Percentiles rank a stretch among this genome's conserved stretches.
phyloP scores from a whole-genome alignment of 2,888 invertebrate genomes.

The Isotomurus palustris region DNA sequence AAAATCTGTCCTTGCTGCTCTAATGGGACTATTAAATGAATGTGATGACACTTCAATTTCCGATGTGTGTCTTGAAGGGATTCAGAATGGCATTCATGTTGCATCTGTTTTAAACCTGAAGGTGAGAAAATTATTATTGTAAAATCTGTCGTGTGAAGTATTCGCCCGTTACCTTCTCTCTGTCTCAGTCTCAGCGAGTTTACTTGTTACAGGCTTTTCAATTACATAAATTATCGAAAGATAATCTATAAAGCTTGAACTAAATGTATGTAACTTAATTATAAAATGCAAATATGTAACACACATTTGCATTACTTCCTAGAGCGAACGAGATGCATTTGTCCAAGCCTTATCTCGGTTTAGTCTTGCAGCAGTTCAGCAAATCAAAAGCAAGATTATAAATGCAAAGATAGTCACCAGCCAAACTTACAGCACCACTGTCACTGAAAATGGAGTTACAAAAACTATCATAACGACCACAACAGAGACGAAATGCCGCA shows the following conservation, averaged over 20 bases:
- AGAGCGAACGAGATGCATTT: conserved; percentile 33
- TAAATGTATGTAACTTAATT: not conserved
- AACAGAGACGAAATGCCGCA: conserved; percentile 37
- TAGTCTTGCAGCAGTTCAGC: conserved; percentile 25
- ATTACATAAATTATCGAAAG: no score
- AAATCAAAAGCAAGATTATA: conserved; percentile 31
- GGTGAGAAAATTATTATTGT: no score
- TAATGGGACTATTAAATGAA: conserved; percentile 21
- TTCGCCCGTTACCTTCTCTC: no score
- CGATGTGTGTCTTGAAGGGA: conserved; percentile 32
- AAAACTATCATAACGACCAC: conserved; percentile 37
- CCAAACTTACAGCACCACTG: conserved; percentile 28
- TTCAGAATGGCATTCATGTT: conserved; percentile 29
- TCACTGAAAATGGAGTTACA: conserved; percentile 39
- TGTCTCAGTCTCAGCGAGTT: no score
- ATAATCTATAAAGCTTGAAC: no score
- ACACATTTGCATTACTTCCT: no score
- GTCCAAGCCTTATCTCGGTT: conserved; percentile 30
- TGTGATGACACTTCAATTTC: conserved; percentile 14
- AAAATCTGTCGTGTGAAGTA: no score
- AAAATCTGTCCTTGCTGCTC: conserved; percentile 25
- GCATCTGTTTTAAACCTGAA: conserved; percentile 29
- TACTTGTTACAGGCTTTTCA: no score
- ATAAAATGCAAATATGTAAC: not conserved
- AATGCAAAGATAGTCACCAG: conserved; percentile 29